Conservation (phyloP, 92 coral and sea anemone genomes). For the Scolanthus callimorphus region DNA sequence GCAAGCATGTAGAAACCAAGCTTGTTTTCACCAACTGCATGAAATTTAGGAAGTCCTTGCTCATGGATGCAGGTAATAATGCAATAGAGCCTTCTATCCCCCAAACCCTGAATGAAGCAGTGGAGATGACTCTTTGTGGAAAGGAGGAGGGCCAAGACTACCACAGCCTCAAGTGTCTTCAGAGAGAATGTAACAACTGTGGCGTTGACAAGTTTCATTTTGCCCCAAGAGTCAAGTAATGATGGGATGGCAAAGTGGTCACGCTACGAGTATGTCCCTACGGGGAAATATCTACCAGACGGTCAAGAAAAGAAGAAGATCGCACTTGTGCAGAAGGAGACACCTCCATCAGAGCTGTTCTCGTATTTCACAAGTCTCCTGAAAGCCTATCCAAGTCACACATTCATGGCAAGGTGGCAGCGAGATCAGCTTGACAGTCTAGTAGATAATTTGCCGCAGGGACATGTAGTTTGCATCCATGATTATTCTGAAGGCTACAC, state of each 20-base stretch:
- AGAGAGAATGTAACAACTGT: constrained; percentile 29
- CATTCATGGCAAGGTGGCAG: no score
- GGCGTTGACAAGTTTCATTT: constrained; percentile 18
- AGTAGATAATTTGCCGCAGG: constrained; percentile 38
- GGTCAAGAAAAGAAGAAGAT: no score
- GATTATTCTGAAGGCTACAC: no score
- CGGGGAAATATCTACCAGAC: constrained; percentile 14
- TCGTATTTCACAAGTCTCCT: constrained; percentile 38
- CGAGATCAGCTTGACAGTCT: constrained; percentile 32
- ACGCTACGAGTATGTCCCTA: constrained; percentile 18
- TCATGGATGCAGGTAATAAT: no score
- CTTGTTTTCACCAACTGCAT: no score
- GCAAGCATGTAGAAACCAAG: no score
- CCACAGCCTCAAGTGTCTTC: constrained; percentile 20
- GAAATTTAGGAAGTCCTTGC: no score
- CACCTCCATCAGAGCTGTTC: constrained; percentile 45
- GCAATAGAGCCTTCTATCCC: no score
- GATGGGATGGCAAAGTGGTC: no score
- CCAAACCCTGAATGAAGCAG: no score
- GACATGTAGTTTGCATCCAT: constrained; percentile 27
- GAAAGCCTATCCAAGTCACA: constrained; percentile 30
- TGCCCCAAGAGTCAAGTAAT: no score
- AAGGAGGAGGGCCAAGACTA: constrained; percentile 9
- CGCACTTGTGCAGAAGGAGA: no score
- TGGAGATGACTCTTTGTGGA: constrained; percentile 31